phyloP scores from a whole-genome alignment of 2,888 invertebrate species.

The Drosophila subsilvestris region DNA sequence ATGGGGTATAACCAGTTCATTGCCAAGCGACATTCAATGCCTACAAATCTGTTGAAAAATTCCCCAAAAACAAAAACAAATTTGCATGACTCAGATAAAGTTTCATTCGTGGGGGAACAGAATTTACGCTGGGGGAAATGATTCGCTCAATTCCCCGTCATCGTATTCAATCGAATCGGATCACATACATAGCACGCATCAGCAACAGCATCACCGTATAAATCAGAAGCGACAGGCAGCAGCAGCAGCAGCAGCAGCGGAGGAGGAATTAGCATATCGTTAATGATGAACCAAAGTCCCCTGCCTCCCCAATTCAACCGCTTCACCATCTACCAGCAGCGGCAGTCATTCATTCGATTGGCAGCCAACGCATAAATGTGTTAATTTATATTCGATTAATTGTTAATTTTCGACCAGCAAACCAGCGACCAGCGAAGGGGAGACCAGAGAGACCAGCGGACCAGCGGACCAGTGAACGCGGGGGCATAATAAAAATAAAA shows the following conservation, averaged over 20 bases:
- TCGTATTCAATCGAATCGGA: background rate
- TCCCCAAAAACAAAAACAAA: conserved; percentile 6
- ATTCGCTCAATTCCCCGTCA: conserved; percentile 7
- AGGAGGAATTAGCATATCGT: conserved; percentile 57
- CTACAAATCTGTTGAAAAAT: conserved; percentile 4
- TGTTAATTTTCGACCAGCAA: conserved; percentile 57
- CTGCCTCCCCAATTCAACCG: background rate
- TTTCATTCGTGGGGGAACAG: background rate
- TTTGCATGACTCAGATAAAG: conserved; percentile 48
- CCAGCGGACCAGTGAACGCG: conserved; percentile 21
- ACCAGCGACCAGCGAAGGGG: background rate
- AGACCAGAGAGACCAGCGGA: too few relatives aligned
- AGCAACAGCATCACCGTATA: conserved; percentile 6
- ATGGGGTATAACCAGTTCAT: conserved; percentile 4
- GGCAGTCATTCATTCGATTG: conserved; percentile 17
- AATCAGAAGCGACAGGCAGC: conserved; percentile 39
- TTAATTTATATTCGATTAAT: conserved; percentile 49
- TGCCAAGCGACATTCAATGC: background rate
- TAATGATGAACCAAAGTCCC: conserved; percentile 30
- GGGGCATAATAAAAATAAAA: conserved; percentile 39
- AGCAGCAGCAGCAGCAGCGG: background rate
- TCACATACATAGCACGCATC: background rate
- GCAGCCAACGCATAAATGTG: conserved; percentile 26
- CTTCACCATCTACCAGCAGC: background rate
- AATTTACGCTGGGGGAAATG: conserved; percentile 6